Evolutionary conservation across 2,113 vertebrate genomes (phyloP).

Genomic region (Pteropus alecto): DNA sequence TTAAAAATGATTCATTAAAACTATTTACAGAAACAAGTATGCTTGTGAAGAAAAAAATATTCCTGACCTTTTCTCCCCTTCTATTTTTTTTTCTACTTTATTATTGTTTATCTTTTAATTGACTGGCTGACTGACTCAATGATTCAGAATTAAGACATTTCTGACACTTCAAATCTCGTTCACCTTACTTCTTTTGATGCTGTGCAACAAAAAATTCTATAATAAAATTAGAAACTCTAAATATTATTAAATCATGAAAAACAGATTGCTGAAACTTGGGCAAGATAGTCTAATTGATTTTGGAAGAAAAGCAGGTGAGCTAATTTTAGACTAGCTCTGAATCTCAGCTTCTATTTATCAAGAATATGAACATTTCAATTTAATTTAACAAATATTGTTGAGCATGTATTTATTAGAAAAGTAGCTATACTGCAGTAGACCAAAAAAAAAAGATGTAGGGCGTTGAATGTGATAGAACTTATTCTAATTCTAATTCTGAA

Average conservation of each 20-base stretch:
- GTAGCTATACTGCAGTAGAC: background rate
- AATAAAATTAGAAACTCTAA: background rate
- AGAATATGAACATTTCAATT: constrained; percentile 34
- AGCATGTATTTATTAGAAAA: background rate
- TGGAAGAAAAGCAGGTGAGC: background rate
- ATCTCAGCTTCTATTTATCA: constrained; percentile 21
- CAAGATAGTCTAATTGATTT: constrained; percentile 50
- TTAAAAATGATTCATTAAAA: constrained; percentile 67
- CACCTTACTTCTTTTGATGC: background rate
- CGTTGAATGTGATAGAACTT: background rate
- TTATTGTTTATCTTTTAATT: constrained; percentile 21
- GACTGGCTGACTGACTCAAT: background rate
- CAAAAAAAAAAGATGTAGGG: background rate
- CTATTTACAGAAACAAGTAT: constrained; percentile 58
- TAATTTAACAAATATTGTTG: constrained; percentile 26
- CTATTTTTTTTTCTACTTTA: background rate
- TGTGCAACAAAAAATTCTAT: background rate
- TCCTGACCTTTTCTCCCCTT: constrained; percentile 56
- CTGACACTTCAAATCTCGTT: background rate
- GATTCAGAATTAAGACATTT: background rate
- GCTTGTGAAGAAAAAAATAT: constrained; percentile 52
- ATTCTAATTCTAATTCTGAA: background rate
- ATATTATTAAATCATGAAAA: constrained; percentile 28
- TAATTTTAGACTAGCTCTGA: constrained; percentile 9
- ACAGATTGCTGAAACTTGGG: background rate